Evolutionary conservation across 2,888 invertebrate genomes (phyloP).

Genomic region (Gibbula magus): DNA sequence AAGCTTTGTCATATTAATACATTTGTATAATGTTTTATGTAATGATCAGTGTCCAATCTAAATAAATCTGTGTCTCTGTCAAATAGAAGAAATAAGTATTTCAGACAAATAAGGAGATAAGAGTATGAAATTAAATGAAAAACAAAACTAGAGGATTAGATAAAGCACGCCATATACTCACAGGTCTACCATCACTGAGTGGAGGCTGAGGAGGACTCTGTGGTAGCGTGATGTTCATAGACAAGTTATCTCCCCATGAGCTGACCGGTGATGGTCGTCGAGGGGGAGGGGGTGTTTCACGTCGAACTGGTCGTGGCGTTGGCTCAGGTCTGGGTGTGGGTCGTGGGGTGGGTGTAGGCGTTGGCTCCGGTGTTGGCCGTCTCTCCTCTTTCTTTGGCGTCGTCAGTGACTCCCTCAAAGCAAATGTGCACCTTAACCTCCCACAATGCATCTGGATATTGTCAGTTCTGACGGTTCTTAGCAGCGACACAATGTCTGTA

Average conservation of each 20-base stretch:
- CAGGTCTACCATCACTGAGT: slow-evolving; percentile 55
- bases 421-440: slow-evolving; percentile 60
- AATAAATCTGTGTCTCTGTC: too few relatives aligned
- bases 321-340: background rate
- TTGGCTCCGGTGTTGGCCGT: slow-evolving; percentile 20
- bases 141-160: too few relatives aligned
- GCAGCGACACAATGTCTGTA: slow-evolving; percentile 62
- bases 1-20: too few relatives aligned
- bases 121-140: too few relatives aligned
- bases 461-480: slow-evolving; percentile 62
- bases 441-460: slow-evolving; percentile 72
- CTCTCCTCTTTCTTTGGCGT: slow-evolving; percentile 4
- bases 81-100: too few relatives aligned
- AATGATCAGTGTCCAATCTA: too few relatives aligned
- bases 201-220: slow-evolving; percentile 56
- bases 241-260: slow-evolving; percentile 55
- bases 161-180: slow-evolving; percentile 31
- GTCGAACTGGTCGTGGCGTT: background rate
- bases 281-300: slow-evolving; percentile 25
- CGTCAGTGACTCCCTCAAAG: slow-evolving; percentile 48
- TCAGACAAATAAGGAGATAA: too few relatives aligned
- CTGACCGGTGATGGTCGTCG: slow-evolving; percentile 43
- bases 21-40: too few relatives aligned
- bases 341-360: slow-evolving; percentile 15
- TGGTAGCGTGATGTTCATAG: slow-evolving; percentile 51